Conservation (phyloP, 2,888 invertebrate genomes). For the Hyles lineata region DNA sequence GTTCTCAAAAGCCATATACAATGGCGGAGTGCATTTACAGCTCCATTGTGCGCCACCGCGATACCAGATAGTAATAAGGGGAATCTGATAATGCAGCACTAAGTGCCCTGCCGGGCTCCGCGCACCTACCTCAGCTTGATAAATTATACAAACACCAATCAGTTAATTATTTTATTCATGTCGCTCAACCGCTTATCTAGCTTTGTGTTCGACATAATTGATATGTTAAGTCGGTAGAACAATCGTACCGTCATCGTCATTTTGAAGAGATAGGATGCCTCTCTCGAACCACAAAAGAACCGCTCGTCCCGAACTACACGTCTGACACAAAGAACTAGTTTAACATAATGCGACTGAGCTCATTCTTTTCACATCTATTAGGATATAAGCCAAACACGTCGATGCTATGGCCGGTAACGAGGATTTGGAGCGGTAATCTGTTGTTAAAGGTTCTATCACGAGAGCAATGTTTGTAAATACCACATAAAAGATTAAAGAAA, state of each 20-base stretch:
- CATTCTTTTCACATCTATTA: slow-evolving; percentile 62
- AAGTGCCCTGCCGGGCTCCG: slow-evolving; percentile 73
- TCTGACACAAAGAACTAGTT: slow-evolving; percentile 71
- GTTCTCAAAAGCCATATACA: slow-evolving; percentile 59
- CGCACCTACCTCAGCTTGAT: slow-evolving; percentile 68
- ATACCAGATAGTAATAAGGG: slow-evolving; percentile 56
- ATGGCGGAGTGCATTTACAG: slow-evolving; percentile 72
- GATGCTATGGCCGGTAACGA: slow-evolving; percentile 52
- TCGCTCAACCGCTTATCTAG: slow-evolving; percentile 79
- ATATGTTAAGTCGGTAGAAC: slow-evolving; percentile 82
- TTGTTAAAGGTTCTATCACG: slow-evolving; percentile 36
- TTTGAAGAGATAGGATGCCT: slow-evolving; percentile 57
- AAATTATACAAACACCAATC: slow-evolving; percentile 84
- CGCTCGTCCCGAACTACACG: slow-evolving; percentile 55
- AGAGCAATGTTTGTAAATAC: slow-evolving; percentile 7
- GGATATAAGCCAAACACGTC: slow-evolving; percentile 57
- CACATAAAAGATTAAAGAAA: neutral
- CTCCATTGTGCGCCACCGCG: slow-evolving; percentile 68
- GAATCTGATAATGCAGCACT: slow-evolving; percentile 75
- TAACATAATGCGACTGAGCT: slow-evolving; percentile 73
- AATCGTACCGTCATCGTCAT: slow-evolving; percentile 76
- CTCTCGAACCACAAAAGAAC: slow-evolving; percentile 41
- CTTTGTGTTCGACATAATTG: slow-evolving; percentile 83
- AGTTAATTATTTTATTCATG: slow-evolving; percentile 84
- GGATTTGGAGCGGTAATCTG: slow-evolving; percentile 48